Evolutionary conservation across 2,888 invertebrate species (phyloP), one percentile per base, ranked within the genome.

Genomic region (Eristalinus aeneus): DNA sequence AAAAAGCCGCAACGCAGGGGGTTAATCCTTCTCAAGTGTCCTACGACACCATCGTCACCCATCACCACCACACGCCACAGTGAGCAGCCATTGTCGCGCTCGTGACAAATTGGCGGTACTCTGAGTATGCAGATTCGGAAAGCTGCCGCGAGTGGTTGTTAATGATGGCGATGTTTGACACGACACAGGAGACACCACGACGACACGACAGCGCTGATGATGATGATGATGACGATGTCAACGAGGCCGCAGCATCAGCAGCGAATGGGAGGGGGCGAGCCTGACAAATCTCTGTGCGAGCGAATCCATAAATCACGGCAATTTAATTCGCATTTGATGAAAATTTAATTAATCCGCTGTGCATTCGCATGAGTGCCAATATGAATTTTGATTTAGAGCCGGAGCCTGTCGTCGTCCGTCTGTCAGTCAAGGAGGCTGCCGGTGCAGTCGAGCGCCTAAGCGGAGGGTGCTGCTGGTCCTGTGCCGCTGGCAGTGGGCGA

Each of bases 21-120:
- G 88, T 88, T 88, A 88, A 88, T 88, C 87, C 88, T 87, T 79
- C 78, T 84, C 83, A 88, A 88, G 88, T 88, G 88, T 84, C 56
- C 53, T 23, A 22, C 20, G 36, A 20, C 53, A 60, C 46, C 36
- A 61, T 34, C 54, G 36, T 67, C 63, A 77, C 72, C 73, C 23
- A 56, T 69, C 78, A 61, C 71, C 78, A 64, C 67, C 39, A 39
- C 31, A 23, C 69, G 23, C 46, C 71, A 64, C 56, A 64, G 46
- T 31, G 16, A 74, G 32, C 39, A 65, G 36, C 36, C 46, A 78
- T 61, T 74, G 78, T 65, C 74, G 61, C 69, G 53, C 53, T 56
- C 82, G 81, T 87, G 87, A 84, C 84, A 84, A 83, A 83, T 83
- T 79, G 84, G 83, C 72, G 75, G 64, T 76, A 76, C 74, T 76